phyloP scores from a whole-genome alignment of 2,888 invertebrate species.

The Plutella xylostella region DNA sequence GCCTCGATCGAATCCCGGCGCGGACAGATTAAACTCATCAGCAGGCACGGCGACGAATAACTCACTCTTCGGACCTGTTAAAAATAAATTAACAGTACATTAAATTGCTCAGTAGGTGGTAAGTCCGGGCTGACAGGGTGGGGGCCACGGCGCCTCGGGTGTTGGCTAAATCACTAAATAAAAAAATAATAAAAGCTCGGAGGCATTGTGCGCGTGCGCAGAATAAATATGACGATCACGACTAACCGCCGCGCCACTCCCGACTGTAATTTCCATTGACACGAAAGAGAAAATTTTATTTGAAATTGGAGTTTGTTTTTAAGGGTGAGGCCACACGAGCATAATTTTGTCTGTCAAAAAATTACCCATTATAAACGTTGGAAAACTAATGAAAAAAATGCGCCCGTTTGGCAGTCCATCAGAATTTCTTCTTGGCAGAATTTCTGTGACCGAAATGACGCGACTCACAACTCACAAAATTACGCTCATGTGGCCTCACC shows the following conservation, averaged over 20 bases:
- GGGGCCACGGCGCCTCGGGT: neutral
- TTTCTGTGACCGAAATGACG: too few species aligned
- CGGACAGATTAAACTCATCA: too few species aligned
- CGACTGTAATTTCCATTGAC: conserved; percentile 4
- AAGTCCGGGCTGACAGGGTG: neutral
- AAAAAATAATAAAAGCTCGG: neutral
- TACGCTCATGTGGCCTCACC: too few species aligned
- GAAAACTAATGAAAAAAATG: too few species aligned
- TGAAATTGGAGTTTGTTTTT: neutral
- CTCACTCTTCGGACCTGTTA: conserved; percentile 3
- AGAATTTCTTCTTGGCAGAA: too few species aligned
- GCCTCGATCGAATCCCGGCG: too few species aligned
- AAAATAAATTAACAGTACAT: conserved; percentile 7
- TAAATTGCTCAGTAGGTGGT: conserved; percentile 6
- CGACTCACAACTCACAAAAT: too few species aligned
- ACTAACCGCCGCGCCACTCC: conserved; percentile 7
- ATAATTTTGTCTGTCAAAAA: too few species aligned
- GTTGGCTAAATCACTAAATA: conserved; percentile 6
- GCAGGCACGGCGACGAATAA: too few species aligned
- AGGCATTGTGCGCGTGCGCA: conserved; percentile 9
- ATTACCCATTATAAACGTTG: too few species aligned
- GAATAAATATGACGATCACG: conserved; percentile 9
- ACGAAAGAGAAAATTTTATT: neutral
- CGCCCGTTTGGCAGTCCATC: too few species aligned
- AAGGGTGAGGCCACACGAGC: too few species aligned